A percentile compares a stretch with the other conserved stretches of the same genome.
These are phyloP conservation scores for Drosophila elegans DNA, from an alignment of 1,140 invertebrate species.

Conservation along the genomic window DNA sequence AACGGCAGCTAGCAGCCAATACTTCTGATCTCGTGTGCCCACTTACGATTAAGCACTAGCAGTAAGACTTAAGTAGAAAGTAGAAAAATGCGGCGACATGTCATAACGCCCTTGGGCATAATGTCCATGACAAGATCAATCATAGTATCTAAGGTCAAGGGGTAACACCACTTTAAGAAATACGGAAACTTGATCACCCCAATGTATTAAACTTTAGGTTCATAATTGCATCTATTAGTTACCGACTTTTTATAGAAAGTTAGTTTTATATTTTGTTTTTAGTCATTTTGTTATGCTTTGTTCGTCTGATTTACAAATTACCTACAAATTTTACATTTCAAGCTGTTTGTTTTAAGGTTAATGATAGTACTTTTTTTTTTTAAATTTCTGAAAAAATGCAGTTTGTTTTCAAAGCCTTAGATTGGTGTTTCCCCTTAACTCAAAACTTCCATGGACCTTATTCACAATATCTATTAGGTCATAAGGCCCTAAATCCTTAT, in stretches of 20 bases:
- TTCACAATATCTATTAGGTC: too few species aligned
- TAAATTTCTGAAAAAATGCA: too few species aligned
- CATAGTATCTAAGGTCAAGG: not conserved
- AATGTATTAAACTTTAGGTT: not conserved
- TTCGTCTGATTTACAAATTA: not conserved
- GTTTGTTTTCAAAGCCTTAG: too few species aligned
- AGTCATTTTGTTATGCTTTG: not conserved
- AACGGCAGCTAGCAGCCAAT: not conserved
- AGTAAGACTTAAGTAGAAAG: not conserved
- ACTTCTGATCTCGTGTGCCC: slow-evolving; percentile 32
- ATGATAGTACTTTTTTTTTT: too few species aligned
- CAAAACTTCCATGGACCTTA: too few species aligned
- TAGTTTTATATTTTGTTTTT: not conserved
- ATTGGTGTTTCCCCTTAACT: too few species aligned
- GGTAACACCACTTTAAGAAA: not conserved
- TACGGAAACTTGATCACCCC: not conserved
- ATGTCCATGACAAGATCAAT: not conserved
- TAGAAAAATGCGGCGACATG: not conserved
- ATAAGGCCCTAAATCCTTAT: too few species aligned
- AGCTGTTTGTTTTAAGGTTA: too few species aligned
- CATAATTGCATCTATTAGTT: not conserved
- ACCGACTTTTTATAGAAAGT: not conserved
- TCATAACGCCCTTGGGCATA: not conserved
- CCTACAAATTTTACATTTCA: too few species aligned
- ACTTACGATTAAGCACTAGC: not conserved